phyloP scores from a whole-genome alignment of 2,797 vertebrate genomes.

The Nannoperca australis region DNA sequence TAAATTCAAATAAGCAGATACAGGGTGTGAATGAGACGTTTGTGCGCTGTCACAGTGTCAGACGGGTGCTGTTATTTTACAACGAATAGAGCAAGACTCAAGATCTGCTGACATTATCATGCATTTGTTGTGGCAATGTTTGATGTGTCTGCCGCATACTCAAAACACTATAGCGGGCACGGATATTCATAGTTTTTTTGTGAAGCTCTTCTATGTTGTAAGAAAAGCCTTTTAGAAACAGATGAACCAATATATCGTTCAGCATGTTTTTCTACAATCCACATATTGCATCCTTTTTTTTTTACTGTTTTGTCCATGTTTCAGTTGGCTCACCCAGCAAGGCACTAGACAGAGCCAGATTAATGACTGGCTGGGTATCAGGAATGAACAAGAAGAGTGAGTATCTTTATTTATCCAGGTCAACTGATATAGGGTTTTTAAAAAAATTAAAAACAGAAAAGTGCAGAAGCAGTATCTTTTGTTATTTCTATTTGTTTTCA shows the following conservation, averaged over 20 bases:
- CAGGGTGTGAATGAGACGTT: not conserved
- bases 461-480: not conserved
- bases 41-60: not conserved
- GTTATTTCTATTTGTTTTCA: not conserved
- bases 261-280: not conserved
- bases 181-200: no score
- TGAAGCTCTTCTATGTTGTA: not conserved
- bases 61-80: not conserved
- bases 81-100: slow-evolving; percentile 2
- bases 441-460: not conserved
- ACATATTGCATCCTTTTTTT: not conserved
- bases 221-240: not conserved
- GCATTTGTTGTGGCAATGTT: no score
- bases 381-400: slow-evolving; percentile 92
- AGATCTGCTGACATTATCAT: not conserved
- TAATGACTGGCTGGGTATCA: slow-evolving; percentile 91
- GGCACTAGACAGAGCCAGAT: slow-evolving; percentile 92
- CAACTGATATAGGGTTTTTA: not conserved
- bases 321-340: slow-evolving; percentile 93
- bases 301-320: slow-evolving; percentile 31
- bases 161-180: no score
- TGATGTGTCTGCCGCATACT: no score
- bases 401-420: slow-evolving; percentile 62
- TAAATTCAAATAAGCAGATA: not conserved
- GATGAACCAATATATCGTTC: not conserved